A percentile compares a stretch with the other conserved stretches of the same genome.
phyloP scores from a whole-genome alignment of 1,140 invertebrate species.

The Ericerus pela region DNA sequence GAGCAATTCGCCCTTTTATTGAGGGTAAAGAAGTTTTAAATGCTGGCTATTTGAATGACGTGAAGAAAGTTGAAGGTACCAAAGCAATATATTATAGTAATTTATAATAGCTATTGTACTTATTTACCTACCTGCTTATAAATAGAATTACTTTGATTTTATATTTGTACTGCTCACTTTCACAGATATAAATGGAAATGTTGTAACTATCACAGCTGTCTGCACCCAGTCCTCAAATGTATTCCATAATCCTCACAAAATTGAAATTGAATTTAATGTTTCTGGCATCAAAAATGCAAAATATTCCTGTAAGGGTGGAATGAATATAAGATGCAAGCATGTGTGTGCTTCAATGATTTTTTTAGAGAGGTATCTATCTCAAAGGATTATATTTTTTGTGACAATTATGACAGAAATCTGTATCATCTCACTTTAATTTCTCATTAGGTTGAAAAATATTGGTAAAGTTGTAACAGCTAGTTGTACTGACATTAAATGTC shows the following conservation, averaged over 20 bases:
- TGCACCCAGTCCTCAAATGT: not conserved
- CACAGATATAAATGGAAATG: not conserved
- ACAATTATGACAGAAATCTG: too few relatives aligned
- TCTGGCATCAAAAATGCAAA: not conserved
- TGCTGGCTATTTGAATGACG: not conserved
- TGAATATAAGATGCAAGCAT: not conserved
- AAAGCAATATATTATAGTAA: not conserved
- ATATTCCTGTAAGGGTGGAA: not conserved
- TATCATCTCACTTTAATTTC: too few relatives aligned
- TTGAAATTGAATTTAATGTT: not conserved
- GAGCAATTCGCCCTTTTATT: not conserved
- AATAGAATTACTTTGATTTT: too few relatives aligned
- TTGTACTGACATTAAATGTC: too few relatives aligned
- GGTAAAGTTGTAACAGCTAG: too few relatives aligned
- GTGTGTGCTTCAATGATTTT: not conserved
- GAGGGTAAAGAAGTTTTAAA: not conserved
- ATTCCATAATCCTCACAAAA: not conserved
- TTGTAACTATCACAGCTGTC: not conserved
- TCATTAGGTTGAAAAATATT: too few relatives aligned
- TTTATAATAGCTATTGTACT: not conserved
- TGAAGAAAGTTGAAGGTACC: not conserved
- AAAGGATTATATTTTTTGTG: too few relatives aligned
- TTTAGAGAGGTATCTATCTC: not conserved
- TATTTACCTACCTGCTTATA: not conserved
- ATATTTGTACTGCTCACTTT: too few relatives aligned